A percentile compares a stretch with the other conserved stretches of the same genome.
phyloP scores from a whole-genome alignment of 2,888 invertebrate genomes.

The Lapara coniferarum region DNA sequence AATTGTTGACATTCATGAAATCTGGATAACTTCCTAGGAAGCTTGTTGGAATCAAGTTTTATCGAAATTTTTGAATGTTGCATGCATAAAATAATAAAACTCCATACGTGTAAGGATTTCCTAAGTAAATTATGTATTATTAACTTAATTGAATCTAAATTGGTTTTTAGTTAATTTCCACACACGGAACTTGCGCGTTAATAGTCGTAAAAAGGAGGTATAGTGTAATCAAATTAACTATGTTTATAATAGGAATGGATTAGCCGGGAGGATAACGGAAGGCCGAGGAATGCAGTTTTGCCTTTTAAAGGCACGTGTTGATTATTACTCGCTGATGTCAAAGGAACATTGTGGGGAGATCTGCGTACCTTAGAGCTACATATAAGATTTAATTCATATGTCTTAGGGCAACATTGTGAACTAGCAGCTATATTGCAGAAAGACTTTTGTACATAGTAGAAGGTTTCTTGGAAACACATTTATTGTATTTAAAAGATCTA shows the following conservation, averaged over 20 bases:
- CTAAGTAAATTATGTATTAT: conserved; percentile 8
- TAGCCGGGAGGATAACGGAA: no score
- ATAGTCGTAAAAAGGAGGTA: neutral
- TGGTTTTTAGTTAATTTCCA: neutral
- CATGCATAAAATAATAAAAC: neutral
- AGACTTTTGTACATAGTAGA: no score
- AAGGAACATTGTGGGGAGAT: no score
- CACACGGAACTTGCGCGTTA: neutral
- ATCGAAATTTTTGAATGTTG: neutral
- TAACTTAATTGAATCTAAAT: conserved; percentile 1
- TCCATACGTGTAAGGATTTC: neutral
- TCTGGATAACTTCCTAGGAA: neutral
- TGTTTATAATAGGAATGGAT: neutral
- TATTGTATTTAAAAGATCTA: no score
- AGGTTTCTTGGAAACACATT: no score
- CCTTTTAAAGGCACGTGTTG: no score
- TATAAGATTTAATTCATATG: no score
- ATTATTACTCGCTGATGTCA: no score
- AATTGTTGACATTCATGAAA: neutral
- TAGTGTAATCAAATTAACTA: neutral
- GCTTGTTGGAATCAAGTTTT: neutral
- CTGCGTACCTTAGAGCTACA: no score
- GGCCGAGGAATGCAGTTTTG: no score
- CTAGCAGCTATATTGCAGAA: no score
- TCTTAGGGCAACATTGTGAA: no score